Evolutionary conservation across 2,888 invertebrate species (phyloP), one percentile per base, ranked within the genome.

Genomic region (Andrena chrysosceles): DNA sequence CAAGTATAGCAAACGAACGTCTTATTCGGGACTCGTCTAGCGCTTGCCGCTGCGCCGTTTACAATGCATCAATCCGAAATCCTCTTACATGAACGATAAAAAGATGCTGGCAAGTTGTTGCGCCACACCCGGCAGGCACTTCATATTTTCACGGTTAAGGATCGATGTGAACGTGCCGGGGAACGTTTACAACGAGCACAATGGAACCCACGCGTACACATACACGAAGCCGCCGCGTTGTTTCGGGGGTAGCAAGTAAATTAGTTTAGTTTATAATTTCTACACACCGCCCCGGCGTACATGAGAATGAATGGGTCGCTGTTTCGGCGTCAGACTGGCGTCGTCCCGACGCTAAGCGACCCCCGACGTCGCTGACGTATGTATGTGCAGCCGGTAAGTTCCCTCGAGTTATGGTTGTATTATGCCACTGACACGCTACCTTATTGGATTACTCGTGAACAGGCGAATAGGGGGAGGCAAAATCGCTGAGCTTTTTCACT

Each of bases 251-350:
- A 29, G 70, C 68, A 77, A 78, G 86, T 89, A 90, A 88, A 91
- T 90, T 91, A 91, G 91, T 91, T 91, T 90, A 91, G 90, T 91
- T 91, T 90, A 91, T 91, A 91, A 91, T 91, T 91, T 89, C 85
- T 85, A 87, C 84, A 82, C 84, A 82, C 83, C 84, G 77, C 69
- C 73, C 82, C 73, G 70, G 72, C 56, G 85, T 87, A 90, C 85
- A 87, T 84, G 90, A 89, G 86, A 90, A 91, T 89, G 84, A 91
- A 91, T 90, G 87, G 85, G 84, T 70, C 68, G 77, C 77, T 84
- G 87, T 87, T 86, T 84, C 73, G 86, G 85, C 89, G 91, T 89
- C 91, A 85, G 88, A 73, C 82, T 81, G 87, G 87, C 87, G 87
- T 88, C 87, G 87, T 82, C 84, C 73, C 84, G 81, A 85, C 85